Evolutionary conservation across 23 tunicate species (phyloP).

Genomic region (Halocynthia roretzi): DNA sequence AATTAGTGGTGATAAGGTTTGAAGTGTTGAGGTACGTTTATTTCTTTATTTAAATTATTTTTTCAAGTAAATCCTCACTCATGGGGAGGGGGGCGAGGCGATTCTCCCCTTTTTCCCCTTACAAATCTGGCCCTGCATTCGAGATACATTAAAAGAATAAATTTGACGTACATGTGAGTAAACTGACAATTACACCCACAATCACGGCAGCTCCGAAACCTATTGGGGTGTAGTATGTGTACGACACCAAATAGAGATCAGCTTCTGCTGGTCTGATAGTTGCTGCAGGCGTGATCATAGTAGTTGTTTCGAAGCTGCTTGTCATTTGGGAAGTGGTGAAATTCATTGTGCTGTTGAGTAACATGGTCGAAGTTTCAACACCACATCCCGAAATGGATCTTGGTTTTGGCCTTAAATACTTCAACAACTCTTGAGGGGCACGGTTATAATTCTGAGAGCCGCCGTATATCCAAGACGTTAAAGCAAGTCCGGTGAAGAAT

Average conservation of each 20-base stretch:
- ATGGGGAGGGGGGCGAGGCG: no score
- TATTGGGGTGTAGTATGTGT: slow-evolving; percentile 65
- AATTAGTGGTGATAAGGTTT: no score
- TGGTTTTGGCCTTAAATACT: slow-evolving; percentile 12
- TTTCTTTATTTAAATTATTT: no score
- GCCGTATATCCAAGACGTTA: slow-evolving; percentile 11
- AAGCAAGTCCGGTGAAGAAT: slow-evolving; percentile 13
- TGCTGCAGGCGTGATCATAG: slow-evolving; percentile 1
- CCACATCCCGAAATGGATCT: neutral
- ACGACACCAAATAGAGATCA: slow-evolving; percentile 50
- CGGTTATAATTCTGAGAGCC: neutral
- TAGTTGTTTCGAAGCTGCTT: neutral
- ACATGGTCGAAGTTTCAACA: neutral
- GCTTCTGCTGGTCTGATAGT: slow-evolving; percentile 29
- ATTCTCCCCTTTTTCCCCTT: no score
- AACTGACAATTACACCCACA: slow-evolving; percentile 49
- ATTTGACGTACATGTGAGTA: slow-evolving; percentile 36
- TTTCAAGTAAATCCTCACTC: no score
- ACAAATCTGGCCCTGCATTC: no score
- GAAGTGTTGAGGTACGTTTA: no score
- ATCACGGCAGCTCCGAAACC: slow-evolving; percentile 48
- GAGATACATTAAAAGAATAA: no score
- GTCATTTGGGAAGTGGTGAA: neutral
- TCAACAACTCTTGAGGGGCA: neutral
- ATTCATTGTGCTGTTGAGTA: neutral